Base-by-base conservation (phyloP, 2,888 invertebrate genomes). In the Dolomedes plantarius region DNA sequence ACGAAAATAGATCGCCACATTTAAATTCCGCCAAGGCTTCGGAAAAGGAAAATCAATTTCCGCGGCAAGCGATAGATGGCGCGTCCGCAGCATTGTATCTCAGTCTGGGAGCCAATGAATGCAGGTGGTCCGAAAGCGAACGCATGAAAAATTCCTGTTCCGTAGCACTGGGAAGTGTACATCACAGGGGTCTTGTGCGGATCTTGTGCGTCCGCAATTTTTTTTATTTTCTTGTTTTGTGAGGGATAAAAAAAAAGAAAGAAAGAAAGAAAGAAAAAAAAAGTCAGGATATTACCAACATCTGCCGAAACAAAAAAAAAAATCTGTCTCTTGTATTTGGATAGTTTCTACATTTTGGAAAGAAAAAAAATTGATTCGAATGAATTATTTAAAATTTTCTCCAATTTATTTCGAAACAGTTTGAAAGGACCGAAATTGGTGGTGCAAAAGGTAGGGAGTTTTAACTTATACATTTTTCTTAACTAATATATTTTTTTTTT, bases 21-120 rank as follows among this genome's bases (percentile, higher is more conserved):
- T 82, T 74, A 71, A 82, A 82, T 82, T 71, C 77, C 65, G 64
- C n/a, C n/a, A n/a, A 27, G 23, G 29, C 39, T 28, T 28, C 28
- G 29, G 56, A 16, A 74, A 39, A 65, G n/a, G 68, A 64, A 77
- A 77, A 76, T 77, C 76, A 83, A 77, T 83, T 77, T 72, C 46
- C 65, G 67, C 76, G 65, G 36, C 41, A 32, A 5, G n/a, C 76
- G 41, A 23, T 27, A 83, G 83, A 83, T 83, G 83, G 83, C 83
- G 77, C 83, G 32, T 19, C 28, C 23, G 11, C 19, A 19, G 39
- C 27, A 28, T 3, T 16, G n/a, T 46, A 67, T 67, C 75, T 11
- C 16, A 31, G 29, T 31, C 75, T 46, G 65, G 76, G 77, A 77
- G 69, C 72, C 76, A 77, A 83, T 71, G 76, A 77, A 72, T 76